Evolutionary conservation across 2,888 invertebrate genomes (phyloP).

Genomic region (Aphrophora alni): DNA sequence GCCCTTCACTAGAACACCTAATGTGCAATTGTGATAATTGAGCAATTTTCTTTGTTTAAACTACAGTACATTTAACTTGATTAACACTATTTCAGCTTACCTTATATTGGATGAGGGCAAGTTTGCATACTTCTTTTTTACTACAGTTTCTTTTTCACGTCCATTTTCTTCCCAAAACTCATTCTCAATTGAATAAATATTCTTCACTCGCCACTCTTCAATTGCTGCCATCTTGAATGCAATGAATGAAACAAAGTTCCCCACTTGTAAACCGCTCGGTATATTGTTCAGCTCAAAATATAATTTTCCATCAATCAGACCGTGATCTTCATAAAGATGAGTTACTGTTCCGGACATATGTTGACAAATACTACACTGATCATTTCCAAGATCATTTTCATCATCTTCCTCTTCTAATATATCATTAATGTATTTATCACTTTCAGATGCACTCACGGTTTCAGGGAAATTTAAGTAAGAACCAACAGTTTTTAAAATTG

Average conservation of each 20-base stretch:
- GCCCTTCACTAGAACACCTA: no score
- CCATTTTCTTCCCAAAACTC: slow-evolving; percentile 59
- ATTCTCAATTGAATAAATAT: slow-evolving; percentile 64
- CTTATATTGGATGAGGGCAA: background rate
- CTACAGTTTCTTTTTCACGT: background rate
- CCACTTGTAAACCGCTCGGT: slow-evolving; percentile 58
- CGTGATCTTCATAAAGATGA: slow-evolving; percentile 59
- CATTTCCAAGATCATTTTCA: background rate
- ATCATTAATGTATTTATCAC: background rate
- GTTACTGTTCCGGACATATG: slow-evolving; percentile 65
- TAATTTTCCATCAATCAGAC: slow-evolving; percentile 48
- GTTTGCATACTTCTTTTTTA: background rate
- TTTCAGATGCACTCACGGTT: background rate
- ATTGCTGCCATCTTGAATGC: slow-evolving; percentile 60
- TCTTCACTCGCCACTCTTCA: slow-evolving; percentile 62
- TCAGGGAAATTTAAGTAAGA: background rate
- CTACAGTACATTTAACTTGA: no score
- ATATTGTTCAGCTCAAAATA: slow-evolving; percentile 60
- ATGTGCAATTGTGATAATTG: no score
- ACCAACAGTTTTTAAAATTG: background rate
- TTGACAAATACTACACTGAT: slow-evolving; percentile 53
- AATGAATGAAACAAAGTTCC: slow-evolving; percentile 65
- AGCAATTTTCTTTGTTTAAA: no score
- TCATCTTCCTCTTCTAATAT: background rate
- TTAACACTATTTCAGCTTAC: slow-evolving; percentile 28